A percentile compares a stretch with the other conserved stretches of the same genome.
These are phyloP conservation scores for Serranus cabrilla DNA, from an alignment of 2,797 vertebrate genomes.

Conservation along the genomic window DNA sequence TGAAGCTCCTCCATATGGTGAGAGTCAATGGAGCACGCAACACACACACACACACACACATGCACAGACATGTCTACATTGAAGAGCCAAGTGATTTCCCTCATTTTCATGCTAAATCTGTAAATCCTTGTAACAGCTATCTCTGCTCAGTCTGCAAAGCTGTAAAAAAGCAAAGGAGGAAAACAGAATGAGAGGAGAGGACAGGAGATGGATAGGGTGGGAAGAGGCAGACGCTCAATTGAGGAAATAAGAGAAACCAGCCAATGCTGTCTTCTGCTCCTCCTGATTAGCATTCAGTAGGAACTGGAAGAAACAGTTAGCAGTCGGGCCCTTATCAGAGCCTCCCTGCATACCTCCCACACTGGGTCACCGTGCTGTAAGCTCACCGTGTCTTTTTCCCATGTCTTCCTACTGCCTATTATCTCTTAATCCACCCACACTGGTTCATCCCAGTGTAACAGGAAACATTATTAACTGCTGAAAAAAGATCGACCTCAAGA, in stretches of 20 bases:
- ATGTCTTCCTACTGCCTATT: slow-evolving; percentile 69
- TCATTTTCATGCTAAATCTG: slow-evolving; percentile 77
- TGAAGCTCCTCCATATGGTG: slow-evolving; percentile 72
- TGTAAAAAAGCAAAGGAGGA: slow-evolving; percentile 22
- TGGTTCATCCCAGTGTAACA: slow-evolving; percentile 69
- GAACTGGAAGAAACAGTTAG: slow-evolving; percentile 70
- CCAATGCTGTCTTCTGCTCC: slow-evolving; percentile 62
- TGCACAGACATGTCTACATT: slow-evolving; percentile 27
- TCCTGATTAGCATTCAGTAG: slow-evolving; percentile 74
- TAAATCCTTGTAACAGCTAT: slow-evolving; percentile 70
- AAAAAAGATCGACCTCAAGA: slow-evolving; percentile 54
- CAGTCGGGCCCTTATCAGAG: slow-evolving; percentile 75
- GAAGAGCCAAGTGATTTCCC: slow-evolving; percentile 54
- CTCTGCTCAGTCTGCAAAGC: slow-evolving; percentile 56
- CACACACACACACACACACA: slow-evolving; percentile 10
- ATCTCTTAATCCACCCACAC: slow-evolving; percentile 79
- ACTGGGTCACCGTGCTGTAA: slow-evolving; percentile 75
- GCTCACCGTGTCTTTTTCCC: slow-evolving; percentile 57
- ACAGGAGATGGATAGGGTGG: slow-evolving; percentile 54
- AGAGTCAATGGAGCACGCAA: slow-evolving; percentile 36
- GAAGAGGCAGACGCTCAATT: slow-evolving; percentile 52
- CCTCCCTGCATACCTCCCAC: slow-evolving; percentile 76
- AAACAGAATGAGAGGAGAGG: slow-evolving; percentile 47
- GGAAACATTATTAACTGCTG: slow-evolving; percentile 65
- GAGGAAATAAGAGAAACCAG: slow-evolving; percentile 63